Conservation (phyloP, 2,888 invertebrate genomes). For the Cheilosia pagana region DNA sequence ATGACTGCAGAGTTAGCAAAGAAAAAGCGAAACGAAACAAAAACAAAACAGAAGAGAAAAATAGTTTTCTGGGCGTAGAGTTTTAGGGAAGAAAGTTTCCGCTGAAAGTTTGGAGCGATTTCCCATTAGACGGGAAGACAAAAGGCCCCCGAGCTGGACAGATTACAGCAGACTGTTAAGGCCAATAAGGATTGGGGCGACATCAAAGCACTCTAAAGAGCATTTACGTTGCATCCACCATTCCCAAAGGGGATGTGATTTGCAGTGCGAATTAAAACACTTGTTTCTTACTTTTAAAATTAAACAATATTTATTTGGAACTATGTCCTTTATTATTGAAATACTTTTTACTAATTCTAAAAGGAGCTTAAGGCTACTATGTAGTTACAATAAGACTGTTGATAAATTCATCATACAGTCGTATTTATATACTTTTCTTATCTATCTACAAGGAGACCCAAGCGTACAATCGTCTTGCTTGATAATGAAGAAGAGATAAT, state of each 20-base stretch:
- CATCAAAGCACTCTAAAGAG: constrained; percentile 28
- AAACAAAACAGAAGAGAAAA: neutral
- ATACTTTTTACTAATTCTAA: no score
- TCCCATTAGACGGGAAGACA: constrained; percentile 27
- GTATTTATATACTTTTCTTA: no score
- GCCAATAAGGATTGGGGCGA: constrained; percentile 47
- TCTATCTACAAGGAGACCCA: no score
- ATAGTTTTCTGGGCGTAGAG: neutral
- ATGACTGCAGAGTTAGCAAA: neutral
- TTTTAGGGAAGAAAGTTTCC: constrained; percentile 49
- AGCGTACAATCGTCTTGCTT: no score
- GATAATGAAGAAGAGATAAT: no score
- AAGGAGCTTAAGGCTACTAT: no score
- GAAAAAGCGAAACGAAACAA: neutral
- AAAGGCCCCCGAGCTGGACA: constrained; percentile 33
- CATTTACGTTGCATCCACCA: constrained; percentile 3
- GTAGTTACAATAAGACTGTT: no score
- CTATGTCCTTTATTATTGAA: no score
- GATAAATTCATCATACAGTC: no score
- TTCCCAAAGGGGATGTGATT: constrained; percentile 34
- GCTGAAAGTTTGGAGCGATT: constrained; percentile 42
- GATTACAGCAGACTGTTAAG: constrained; percentile 33
- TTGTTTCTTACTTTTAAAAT: no score
- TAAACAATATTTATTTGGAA: no score
- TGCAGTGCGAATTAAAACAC: no score